Evolutionary conservation across 2,888 invertebrate species (phyloP), one percentile per base, ranked within the genome.

Genomic region (Megastigmus dorsalis): DNA sequence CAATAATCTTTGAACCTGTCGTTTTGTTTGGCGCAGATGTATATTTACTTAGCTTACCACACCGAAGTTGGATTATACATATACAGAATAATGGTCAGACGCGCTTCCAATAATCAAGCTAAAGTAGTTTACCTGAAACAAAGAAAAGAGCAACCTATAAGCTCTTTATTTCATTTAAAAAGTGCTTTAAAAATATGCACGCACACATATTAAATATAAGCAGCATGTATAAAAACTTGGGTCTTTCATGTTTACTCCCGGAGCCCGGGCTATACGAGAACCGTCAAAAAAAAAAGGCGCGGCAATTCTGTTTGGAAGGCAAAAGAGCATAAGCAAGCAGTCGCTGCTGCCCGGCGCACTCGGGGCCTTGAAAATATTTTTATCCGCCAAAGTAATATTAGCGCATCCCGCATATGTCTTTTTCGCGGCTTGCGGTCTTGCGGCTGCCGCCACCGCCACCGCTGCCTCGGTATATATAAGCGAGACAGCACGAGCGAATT

Each of bases 321-420:
- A n/a, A n/a, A n/a, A n/a, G n/a, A n/a, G n/a, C n/a, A n/a, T n/a
- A n/a, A n/a, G n/a, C n/a, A n/a, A n/a, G n/a, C n/a, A n/a, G n/a
- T n/a, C n/a, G n/a, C n/a, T n/a, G n/a, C n/a, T n/a, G n/a, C n/a
- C n/a, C n/a, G n/a, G n/a, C n/a, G n/a, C n/a, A n/a, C n/a, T n/a
- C n/a, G 41, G 30, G 43, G 54, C 66, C 54, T 55, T 57, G 67
- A 48, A 33, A 36, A 48, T 68, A 68, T 59, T 68, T 68, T 68
- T 67, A 66, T 13, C 4, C 20, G 23, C 52, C 13, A 23, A 38
- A 10, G 59, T 50, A n/a, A 43, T 52, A 65, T 45, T 43, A 54
- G 43, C 33, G 5, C n/a, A 20, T 48, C 23, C 28, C 52, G 43
- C 60, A 13, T n/a, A n/a, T 70, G 45, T 62, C 52, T 43, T 45